Conservation (phyloP, 2,113 vertebrate genomes). For the Rostratula benghalensis region DNA sequence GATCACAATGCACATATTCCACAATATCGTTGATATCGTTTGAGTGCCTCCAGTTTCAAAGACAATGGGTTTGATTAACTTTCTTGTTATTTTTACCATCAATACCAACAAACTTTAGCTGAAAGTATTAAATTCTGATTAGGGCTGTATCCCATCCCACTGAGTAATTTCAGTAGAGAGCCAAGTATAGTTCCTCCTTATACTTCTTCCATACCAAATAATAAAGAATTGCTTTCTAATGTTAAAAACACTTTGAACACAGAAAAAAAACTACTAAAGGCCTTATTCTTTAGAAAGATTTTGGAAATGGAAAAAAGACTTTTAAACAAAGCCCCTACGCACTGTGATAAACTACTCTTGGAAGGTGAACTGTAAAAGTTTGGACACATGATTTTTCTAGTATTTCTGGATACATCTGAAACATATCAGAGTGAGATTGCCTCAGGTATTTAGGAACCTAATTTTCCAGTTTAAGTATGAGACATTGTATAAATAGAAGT, state of each 20-base stretch:
- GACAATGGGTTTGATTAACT: not conserved
- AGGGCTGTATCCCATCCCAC: not conserved
- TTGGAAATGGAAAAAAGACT: not conserved
- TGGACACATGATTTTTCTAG: not conserved
- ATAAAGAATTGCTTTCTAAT: not conserved
- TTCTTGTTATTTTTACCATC: not conserved
- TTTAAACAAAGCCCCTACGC: not conserved
- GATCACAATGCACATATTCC: too few species aligned
- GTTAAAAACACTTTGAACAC: not conserved
- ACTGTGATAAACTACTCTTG: not conserved
- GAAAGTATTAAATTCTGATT: not conserved
- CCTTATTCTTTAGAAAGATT: not conserved
- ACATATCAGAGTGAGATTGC: not conserved
- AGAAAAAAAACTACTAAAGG: not conserved
- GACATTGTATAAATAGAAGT: not conserved
- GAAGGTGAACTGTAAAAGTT: not conserved
- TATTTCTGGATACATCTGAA: not conserved
- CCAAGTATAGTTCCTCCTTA: not conserved
- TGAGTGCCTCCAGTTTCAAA: not conserved
- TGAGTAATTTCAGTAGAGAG: not conserved
- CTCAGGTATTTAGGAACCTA: not conserved
- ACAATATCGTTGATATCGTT: fast-evolving
- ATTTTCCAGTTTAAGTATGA: not conserved
- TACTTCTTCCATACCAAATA: not conserved
- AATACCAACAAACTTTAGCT: not conserved